Base-by-base conservation (phyloP, 2,888 invertebrate species). In the Podabrus alpinus region DNA sequence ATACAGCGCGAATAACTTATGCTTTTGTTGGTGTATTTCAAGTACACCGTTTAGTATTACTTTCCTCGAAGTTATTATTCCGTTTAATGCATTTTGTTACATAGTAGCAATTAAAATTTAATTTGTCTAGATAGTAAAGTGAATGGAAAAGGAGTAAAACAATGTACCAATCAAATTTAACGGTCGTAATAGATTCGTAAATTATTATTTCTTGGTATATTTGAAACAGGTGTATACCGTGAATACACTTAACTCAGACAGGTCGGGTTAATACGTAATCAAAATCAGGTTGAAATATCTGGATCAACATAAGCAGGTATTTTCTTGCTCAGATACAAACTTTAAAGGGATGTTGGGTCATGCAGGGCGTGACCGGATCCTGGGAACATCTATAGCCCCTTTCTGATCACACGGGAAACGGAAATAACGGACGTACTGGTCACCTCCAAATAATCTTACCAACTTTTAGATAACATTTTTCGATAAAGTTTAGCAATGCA, bases 391-490 rank as follows among this genome's bases (percentile, higher is more conserved):
- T 79, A 80, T 29, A 71, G 70, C 69, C 75, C 75, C 59, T 74
- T 69, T 71, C 75, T 68, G 76, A 80, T 81, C 81, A 76, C 79
- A 77, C 79, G 78, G 78, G 81, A 80, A 78, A 78, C 80, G 79
- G 80, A 81, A 81, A 82, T 81, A 79, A 76, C 77, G 80, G 81
- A 82, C 80, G 79, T 80, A 82, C 79, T 76, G 79, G 76, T 78
- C 81, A 81, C 74, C 61, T 64, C 5, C n/a, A 1, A 9, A 64
- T 19, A 64, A 19, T 45, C 45, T 45, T 45, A 45, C 45, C 45
- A 45, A 45, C n/a, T 45, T n/a, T n/a, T 62, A 9, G 62, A 64
- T 64, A 64, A 61, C 13, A 11, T 64, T 29, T 64, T 19, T 19
- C n/a, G 13, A 45, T 45, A 45, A 45, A 45, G n/a, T 45, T 45